These are phyloP conservation scores for Balanococcus diminutus DNA, from an alignment of 2,888 invertebrate species.

Conservation along the genomic window DNA sequence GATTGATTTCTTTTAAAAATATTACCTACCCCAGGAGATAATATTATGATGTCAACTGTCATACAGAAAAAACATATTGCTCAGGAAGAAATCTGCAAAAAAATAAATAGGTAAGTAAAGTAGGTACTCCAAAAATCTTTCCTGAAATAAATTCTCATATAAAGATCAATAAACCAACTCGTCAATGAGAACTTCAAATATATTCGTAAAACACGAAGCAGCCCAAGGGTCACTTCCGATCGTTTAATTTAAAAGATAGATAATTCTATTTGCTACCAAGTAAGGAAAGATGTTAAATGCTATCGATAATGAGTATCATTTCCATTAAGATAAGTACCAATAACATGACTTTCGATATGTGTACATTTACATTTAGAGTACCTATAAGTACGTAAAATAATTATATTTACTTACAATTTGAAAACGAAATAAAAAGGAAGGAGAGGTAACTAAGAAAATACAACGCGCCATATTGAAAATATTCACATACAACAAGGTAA, in stretches of 20 bases:
- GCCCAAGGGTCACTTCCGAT: not conserved
- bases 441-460: not conserved
- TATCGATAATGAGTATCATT: conserved; percentile 24
- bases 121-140: too few relatives aligned
- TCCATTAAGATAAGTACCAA: not conserved
- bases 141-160: not conserved
- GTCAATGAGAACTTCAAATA: not conserved
- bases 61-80: too few relatives aligned
- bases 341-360: conserved; percentile 19
- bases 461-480: not conserved
- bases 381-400: not conserved
- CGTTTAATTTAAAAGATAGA: not conserved
- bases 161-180: not conserved
- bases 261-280: not conserved
- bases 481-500: not conserved
- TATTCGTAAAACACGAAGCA: conserved; percentile 7
- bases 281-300: not conserved
- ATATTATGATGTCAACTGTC: too few relatives aligned
- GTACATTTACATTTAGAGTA: not conserved
- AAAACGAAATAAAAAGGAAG: not conserved
- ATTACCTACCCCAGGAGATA: too few relatives aligned
- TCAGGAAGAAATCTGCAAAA: too few relatives aligned
- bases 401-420: not conserved
- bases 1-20: too few relatives aligned
- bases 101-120: too few relatives aligned